phyloP scores from a whole-genome alignment of 2,113 vertebrate species.

The Poicephalus gulielmi region DNA sequence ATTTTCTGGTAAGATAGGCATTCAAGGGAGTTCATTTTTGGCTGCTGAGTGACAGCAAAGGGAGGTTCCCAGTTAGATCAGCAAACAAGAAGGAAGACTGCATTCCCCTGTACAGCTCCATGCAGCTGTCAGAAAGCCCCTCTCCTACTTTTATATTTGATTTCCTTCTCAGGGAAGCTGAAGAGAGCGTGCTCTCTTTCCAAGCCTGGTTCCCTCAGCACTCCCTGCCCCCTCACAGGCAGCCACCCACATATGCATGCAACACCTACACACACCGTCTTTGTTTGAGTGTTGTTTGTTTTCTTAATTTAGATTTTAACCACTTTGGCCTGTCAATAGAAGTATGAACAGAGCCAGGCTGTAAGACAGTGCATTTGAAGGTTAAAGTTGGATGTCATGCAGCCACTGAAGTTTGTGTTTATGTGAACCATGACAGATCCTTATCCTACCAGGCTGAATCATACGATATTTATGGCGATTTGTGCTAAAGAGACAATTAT shows the following conservation, averaged over 20 bases:
- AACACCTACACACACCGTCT: accelerated
- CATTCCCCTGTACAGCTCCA: neutral
- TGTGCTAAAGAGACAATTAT: neutral
- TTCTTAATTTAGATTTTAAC: slow-evolving; percentile 12
- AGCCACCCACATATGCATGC: neutral
- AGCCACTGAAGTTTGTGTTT: neutral
- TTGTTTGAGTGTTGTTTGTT: neutral
- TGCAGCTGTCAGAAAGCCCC: slow-evolving; percentile 82
- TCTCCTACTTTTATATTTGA: slow-evolving; percentile 71
- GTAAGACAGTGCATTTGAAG: neutral
- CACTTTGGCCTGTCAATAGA: neutral
- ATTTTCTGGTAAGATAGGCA: neutral
- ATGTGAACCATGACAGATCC: neutral
- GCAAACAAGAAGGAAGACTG: neutral
- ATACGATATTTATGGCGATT: neutral
- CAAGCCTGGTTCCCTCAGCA: neutral
- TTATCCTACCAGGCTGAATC: neutral
- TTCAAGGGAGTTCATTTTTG: neutral
- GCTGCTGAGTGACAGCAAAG: neutral
- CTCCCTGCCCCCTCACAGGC: neutral
- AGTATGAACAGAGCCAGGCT: neutral
- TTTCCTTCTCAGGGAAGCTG: slow-evolving; percentile 66
- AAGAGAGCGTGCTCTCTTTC: neutral
- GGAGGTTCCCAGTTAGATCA: neutral
- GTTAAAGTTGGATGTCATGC: neutral